These are phyloP conservation scores for Pyrrhosoma nymphula DNA, from an alignment of 2,888 invertebrate species.

Conservation along the genomic window DNA sequence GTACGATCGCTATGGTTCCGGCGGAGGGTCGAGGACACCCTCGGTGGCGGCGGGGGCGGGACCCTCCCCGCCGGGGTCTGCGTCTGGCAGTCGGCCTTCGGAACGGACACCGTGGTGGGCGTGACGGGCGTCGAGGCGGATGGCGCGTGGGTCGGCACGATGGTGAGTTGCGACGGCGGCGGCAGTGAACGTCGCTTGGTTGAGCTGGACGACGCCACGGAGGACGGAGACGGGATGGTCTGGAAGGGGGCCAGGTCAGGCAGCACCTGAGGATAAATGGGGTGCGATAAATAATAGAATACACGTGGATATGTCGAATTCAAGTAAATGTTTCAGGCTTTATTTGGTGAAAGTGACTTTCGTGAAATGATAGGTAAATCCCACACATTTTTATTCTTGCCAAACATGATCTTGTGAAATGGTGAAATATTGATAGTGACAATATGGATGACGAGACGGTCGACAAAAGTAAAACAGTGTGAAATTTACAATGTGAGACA, in stretches of 20 bases:
- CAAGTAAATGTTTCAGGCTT: too few relatives aligned
- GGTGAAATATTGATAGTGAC: too few relatives aligned
- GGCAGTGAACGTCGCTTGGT: conserved; percentile 74
- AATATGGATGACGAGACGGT: too few relatives aligned
- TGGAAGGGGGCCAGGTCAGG: conserved; percentile 69
- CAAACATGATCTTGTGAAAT: too few relatives aligned
- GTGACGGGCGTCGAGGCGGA: conserved; percentile 61
- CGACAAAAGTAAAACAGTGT: too few relatives aligned
- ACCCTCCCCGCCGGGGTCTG: conserved; percentile 71
- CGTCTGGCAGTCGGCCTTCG: conserved; percentile 69
- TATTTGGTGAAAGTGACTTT: too few relatives aligned
- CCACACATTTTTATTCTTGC: too few relatives aligned
- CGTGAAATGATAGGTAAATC: too few relatives aligned
- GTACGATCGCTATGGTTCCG: conserved; percentile 77
- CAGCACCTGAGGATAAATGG: conserved; percentile 68
- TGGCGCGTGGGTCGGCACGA: conserved; percentile 70
- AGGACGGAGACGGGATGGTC: background rate
- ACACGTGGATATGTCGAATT: too few relatives aligned
- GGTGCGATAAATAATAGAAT: background rate
- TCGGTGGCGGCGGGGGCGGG: conserved; percentile 87
- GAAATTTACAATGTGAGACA: too few relatives aligned
- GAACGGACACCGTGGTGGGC: conserved; percentile 63
- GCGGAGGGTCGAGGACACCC: conserved; percentile 85
- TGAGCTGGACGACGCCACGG: conserved; percentile 70
- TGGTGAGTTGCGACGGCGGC: conserved; percentile 17